Percentiles rank a stretch among this genome's conserved stretches.
Evolutionary conservation across 1,140 invertebrate genomes (phyloP).

Genomic region (Whitmania pigra): DNA sequence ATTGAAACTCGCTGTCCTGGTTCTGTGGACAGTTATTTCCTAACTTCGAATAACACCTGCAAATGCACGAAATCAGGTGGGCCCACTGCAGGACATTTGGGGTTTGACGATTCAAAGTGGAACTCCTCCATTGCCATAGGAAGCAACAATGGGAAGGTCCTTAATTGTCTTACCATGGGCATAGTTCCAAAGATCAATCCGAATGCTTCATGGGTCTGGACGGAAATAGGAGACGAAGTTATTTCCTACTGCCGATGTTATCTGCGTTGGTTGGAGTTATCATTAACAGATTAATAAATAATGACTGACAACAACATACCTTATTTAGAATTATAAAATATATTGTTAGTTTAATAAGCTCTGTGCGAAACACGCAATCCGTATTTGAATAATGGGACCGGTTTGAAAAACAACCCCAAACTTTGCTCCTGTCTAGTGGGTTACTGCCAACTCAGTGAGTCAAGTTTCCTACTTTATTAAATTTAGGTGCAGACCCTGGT

Average conservation of each 20-base stretch:
- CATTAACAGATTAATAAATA: conserved; percentile 6
- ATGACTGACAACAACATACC: background rate
- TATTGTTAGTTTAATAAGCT: background rate
- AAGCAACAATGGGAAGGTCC: conserved; percentile 5
- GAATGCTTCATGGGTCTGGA: background rate
- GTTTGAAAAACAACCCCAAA: background rate
- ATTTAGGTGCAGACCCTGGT: too few species aligned
- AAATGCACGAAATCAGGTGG: background rate
- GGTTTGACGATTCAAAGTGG: conserved; percentile 8
- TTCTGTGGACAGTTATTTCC: background rate
- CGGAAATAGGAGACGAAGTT: background rate
- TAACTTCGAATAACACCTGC: background rate
- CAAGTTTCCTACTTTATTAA: background rate
- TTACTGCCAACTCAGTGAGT: background rate
- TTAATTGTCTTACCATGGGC: background rate
- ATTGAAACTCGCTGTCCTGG: background rate
- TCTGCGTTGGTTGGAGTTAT: background rate
- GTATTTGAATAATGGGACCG: background rate
- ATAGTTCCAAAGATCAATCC: background rate
- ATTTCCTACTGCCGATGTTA: conserved; percentile 6
- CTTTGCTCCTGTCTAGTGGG: background rate
- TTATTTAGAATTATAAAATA: background rate
- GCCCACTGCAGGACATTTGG: background rate
- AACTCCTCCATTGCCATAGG: background rate
- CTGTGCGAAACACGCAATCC: background rate